phyloP scores from a whole-genome alignment of 1,140 invertebrate genomes.

The Helicoverpa zea region DNA sequence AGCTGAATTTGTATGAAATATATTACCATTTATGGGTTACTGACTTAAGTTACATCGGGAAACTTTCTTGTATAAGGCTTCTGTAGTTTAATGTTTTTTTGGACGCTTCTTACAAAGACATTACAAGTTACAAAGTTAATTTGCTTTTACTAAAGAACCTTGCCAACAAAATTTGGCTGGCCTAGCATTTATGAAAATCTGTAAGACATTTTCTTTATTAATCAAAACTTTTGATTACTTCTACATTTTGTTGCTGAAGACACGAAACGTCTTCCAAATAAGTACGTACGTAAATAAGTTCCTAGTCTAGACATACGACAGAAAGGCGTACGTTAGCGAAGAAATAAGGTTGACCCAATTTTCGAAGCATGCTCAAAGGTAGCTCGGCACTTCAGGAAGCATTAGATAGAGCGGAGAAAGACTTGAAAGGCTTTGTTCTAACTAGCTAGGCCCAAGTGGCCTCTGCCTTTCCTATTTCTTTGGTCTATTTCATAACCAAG shows the following conservation, averaged over 20 bases:
- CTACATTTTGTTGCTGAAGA: not conserved
- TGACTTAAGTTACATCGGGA: not conserved
- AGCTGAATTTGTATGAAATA: too few relatives aligned
- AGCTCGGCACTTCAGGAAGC: not conserved
- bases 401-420: not conserved
- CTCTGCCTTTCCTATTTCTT: too few relatives aligned
- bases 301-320: not conserved
- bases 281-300: too few relatives aligned
- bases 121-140: not conserved
- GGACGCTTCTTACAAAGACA: not conserved
- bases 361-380: conserved; percentile 17
- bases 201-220: too few relatives aligned
- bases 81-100: not conserved
- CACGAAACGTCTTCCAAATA: not conserved
- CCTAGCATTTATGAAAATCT: too few relatives aligned
- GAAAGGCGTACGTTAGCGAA: not conserved
- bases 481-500: too few relatives aligned
- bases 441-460: not conserved
- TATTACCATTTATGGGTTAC: too few relatives aligned
- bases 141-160: too few relatives aligned
- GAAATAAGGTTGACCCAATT: conserved; percentile 27
- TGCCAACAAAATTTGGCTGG: too few relatives aligned
- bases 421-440: not conserved
- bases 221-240: too few relatives aligned
- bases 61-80: not conserved